A percentile compares a stretch with the other conserved stretches of the same genome.
phyloP scores from a whole-genome alignment of 2,113 vertebrate species.

The Azemiops feae region DNA sequence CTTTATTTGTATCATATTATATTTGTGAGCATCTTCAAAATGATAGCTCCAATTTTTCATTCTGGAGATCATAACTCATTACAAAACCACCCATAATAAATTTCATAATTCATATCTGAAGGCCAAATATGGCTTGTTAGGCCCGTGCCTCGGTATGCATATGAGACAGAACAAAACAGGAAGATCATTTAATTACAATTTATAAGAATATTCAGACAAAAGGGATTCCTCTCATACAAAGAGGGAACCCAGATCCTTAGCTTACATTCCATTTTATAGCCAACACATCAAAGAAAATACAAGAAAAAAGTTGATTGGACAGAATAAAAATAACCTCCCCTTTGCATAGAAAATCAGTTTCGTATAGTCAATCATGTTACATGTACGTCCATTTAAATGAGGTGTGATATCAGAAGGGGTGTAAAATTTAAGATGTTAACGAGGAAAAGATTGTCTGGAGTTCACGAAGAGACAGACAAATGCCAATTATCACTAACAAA shows the following conservation, averaged over 20 bases:
- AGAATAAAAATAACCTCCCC: neutral
- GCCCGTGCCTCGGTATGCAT: neutral
- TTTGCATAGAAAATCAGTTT: neutral
- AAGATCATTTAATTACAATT: neutral
- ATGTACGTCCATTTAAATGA: neutral
- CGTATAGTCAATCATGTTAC: neutral
- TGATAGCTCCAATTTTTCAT: neutral
- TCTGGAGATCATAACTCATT: neutral
- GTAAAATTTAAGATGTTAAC: neutral
- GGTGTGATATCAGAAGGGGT: neutral
- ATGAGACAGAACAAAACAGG: neutral
- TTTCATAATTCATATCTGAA: neutral
- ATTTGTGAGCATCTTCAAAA: neutral
- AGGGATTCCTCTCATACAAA: neutral
- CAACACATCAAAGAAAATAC: neutral
- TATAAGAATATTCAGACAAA: neutral
- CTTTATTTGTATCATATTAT: neutral
- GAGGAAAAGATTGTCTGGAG: too few species aligned
- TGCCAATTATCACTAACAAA: neutral
- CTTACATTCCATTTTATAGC: neutral
- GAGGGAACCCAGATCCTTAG: neutral
- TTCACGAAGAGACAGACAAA: neutral
- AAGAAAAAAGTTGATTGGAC: neutral
- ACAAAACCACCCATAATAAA: neutral
- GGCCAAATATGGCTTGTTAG: neutral